These are phyloP conservation scores for Fopius arisanus DNA, from an alignment of 1,140 invertebrate species.

Conservation along the genomic window DNA sequence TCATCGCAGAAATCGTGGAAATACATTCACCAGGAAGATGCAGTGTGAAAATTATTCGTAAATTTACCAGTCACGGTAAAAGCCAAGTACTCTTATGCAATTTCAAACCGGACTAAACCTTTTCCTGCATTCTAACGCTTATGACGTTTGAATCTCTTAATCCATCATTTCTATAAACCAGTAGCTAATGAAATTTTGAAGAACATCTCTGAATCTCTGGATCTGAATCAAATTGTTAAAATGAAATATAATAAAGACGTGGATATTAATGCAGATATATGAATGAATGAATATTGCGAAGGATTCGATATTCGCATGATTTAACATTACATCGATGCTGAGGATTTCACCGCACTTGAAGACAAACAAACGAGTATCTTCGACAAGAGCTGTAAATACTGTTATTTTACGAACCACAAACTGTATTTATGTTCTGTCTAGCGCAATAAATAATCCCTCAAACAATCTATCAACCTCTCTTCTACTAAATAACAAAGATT, in stretches of 20 bases:
- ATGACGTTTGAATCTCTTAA: not conserved
- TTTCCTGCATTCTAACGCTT: not conserved
- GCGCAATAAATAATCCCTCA: not conserved
- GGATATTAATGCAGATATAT: not conserved
- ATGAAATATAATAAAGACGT: not conserved
- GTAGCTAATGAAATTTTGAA: not conserved
- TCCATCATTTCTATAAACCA: not conserved
- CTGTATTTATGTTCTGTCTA: conserved; percentile 58
- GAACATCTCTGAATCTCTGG: too few relatives aligned
- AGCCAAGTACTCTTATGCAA: conserved; percentile 1
- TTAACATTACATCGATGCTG: not conserved
- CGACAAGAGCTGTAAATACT: conserved; percentile 49
- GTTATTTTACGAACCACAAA: conserved; percentile 67
- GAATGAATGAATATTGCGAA: not conserved
- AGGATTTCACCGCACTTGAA: conserved; percentile 34
- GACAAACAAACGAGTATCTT: conserved; percentile 67
- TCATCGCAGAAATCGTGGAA: not conserved
- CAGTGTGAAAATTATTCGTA: not conserved
- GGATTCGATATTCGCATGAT: not conserved
- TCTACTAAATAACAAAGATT: too few relatives aligned
- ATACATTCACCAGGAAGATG: not conserved
- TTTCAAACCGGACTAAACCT: not conserved
- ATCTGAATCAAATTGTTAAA: too few relatives aligned
- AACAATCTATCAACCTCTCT: not conserved
- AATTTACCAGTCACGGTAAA: not conserved